phyloP scores from a whole-genome alignment of 2,888 invertebrate species.

The Orthosia cruda region DNA sequence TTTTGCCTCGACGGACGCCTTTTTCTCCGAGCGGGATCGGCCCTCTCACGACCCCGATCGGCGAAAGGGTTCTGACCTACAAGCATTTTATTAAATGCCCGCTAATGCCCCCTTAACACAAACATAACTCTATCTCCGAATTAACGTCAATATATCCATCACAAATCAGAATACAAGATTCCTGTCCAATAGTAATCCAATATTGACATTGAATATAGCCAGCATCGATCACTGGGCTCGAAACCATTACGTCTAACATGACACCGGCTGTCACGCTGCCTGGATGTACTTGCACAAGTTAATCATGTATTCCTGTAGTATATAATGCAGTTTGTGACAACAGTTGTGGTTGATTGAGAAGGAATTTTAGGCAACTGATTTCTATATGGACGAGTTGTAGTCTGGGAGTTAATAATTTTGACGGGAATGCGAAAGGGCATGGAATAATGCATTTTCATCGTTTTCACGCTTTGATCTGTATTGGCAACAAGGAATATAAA shows the following conservation, averaged over 20 bases:
- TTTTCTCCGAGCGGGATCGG: too few relatives aligned
- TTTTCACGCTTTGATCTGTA: too few relatives aligned
- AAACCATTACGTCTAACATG: slow-evolving; percentile 57
- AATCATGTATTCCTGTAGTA: slow-evolving; percentile 15
- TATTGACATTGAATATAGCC: slow-evolving; percentile 12
- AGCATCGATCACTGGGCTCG: neutral
- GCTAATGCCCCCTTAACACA: neutral
- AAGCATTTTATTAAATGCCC: too few relatives aligned
- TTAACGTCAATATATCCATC: slow-evolving; percentile 16
- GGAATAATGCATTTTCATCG: too few relatives aligned
- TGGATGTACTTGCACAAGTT: slow-evolving; percentile 13
- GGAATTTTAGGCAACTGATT: neutral
- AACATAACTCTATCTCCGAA: neutral
- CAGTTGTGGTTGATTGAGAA: neutral
- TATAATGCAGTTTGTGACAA: neutral
- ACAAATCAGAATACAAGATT: slow-evolving; percentile 38
- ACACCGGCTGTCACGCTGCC: slow-evolving; percentile 47
- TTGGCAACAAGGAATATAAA: too few relatives aligned
- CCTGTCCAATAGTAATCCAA: slow-evolving; percentile 33
- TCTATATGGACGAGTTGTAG: neutral
- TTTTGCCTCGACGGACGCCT: too few relatives aligned
- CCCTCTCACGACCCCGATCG: too few relatives aligned
- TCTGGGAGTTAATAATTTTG: neutral
- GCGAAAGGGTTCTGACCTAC: too few relatives aligned
- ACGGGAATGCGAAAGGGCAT: neutral